Evolutionary conservation across 2,797 vertebrate species (phyloP).

Genomic region (Notoglanidium macrostoma): DNA sequence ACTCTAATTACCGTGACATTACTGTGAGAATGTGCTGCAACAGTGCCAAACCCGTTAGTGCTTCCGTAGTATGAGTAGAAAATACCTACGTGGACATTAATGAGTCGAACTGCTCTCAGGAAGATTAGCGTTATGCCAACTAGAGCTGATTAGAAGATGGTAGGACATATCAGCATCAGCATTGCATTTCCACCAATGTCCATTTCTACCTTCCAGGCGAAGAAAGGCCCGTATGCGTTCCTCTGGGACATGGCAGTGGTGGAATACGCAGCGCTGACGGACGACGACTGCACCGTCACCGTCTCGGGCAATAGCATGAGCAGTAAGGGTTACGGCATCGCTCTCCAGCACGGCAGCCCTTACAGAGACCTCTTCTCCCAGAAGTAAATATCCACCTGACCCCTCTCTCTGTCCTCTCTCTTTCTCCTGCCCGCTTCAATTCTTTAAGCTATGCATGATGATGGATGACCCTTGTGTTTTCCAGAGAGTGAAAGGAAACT

Average conservation of each 20-base stretch:
- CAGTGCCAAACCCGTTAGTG: not conserved
- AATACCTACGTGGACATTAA: not conserved
- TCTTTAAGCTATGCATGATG: not conserved
- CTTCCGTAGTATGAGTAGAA: too few relatives aligned
- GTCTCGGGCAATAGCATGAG: conserved; percentile 84
- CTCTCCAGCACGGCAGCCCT: conserved; percentile 86
- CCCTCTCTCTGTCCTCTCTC: not conserved
- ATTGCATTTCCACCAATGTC: not conserved
- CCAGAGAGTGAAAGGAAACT: not conserved
- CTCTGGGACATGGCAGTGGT: conserved; percentile 87
- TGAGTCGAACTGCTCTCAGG: not conserved
- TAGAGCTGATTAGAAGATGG: not conserved
- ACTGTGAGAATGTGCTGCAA: not conserved
- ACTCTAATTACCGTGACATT: not conserved
- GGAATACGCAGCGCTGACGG: conserved; percentile 84
- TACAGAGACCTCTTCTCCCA: conserved; percentile 88
- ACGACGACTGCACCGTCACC: conserved; percentile 84
- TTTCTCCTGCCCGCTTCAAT: not conserved
- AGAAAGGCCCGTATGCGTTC: conserved; percentile 85
- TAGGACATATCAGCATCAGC: not conserved
- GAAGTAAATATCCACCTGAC: conserved; percentile 71
- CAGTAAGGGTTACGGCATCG: conserved; percentile 87
- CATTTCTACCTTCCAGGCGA: conserved; percentile 70
- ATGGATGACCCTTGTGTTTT: not conserved
- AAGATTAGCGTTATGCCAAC: not conserved